Conservation (phyloP, 23 tunicate species). For the Clavelina lepadiformis region DNA sequence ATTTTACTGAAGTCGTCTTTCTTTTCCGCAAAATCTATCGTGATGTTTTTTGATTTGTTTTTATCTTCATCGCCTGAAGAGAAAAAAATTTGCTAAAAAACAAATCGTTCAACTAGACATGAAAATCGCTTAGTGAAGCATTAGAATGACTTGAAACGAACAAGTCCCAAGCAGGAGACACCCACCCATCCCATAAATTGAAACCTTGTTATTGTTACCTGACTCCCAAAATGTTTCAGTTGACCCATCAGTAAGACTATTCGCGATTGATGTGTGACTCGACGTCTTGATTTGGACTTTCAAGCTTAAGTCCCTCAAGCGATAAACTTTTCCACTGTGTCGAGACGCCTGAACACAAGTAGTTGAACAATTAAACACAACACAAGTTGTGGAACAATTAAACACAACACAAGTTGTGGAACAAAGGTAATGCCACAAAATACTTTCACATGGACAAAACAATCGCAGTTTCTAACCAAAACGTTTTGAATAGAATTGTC, state of each 20-base stretch:
- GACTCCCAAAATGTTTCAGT: slow-evolving; percentile 89
- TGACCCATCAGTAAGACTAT: slow-evolving; percentile 61
- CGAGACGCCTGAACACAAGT: not conserved
- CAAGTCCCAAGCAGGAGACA: not conserved
- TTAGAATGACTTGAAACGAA: not conserved
- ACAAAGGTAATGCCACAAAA: no score
- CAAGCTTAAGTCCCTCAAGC: slow-evolving; percentile 25
- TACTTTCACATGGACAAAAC: no score
- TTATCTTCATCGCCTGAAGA: slow-evolving; percentile 64
- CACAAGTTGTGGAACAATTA: no score
- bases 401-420: no score
- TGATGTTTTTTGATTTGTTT: slow-evolving; percentile 49
- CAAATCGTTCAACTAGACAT: no score
- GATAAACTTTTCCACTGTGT: slow-evolving; percentile 6
- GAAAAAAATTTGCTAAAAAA: no score
- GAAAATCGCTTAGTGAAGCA: no score
- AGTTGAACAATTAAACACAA: no score
- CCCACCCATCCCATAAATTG: not conserved
- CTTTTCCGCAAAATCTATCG: slow-evolving; percentile 5
- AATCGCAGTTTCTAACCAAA: no score
- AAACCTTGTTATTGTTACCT: slow-evolving; percentile 15
- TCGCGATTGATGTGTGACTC: slow-evolving; percentile 52
- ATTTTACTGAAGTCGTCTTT: slow-evolving; percentile 26
- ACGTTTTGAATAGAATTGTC: no score
- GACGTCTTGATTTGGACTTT: slow-evolving; percentile 46